phyloP scores from a whole-genome alignment of 2,113 vertebrate species.

The Eptatretus burgeri region DNA sequence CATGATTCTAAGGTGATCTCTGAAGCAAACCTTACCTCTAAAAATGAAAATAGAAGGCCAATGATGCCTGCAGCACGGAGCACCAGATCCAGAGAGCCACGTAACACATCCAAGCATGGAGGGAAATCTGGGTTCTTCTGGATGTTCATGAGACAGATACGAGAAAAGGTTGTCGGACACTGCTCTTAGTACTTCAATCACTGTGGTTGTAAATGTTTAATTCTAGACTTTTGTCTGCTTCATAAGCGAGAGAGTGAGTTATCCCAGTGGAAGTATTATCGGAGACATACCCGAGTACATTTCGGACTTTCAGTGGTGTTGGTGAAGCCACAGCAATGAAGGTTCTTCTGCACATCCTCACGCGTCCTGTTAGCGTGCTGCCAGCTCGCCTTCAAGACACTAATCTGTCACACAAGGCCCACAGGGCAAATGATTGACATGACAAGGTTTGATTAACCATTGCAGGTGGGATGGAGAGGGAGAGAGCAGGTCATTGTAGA shows the following conservation, averaged over 20 bases:
- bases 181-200: neutral
- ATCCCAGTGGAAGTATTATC: neutral
- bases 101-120: neutral
- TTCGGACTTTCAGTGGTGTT: slow-evolving; percentile 10
- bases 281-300: neutral
- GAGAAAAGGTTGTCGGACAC: neutral
- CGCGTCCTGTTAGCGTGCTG: slow-evolving; percentile 43
- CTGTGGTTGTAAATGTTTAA: neutral
- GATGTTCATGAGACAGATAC: neutral
- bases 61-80: slow-evolving; percentile 52
- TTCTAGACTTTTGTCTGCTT: neutral
- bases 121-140: neutral
- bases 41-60: slow-evolving; percentile 91
- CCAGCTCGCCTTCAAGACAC: slow-evolving; percentile 47
- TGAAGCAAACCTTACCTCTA: slow-evolving; percentile 31
- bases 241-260: neutral
- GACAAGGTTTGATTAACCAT: too few species aligned
- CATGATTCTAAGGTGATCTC: neutral
- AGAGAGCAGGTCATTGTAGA: too few species aligned
- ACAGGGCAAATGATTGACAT: too few species aligned
- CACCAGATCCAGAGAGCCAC: slow-evolving; percentile 17
- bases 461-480: too few species aligned
- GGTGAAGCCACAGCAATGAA: slow-evolving; percentile 64
- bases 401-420: too few species aligned
- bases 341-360: slow-evolving; percentile 45